Percentiles rank a stretch among this genome's conserved stretches.
Conservation (phyloP, 2,113 vertebrate genomes). For the Bubo blakistoni region DNA sequence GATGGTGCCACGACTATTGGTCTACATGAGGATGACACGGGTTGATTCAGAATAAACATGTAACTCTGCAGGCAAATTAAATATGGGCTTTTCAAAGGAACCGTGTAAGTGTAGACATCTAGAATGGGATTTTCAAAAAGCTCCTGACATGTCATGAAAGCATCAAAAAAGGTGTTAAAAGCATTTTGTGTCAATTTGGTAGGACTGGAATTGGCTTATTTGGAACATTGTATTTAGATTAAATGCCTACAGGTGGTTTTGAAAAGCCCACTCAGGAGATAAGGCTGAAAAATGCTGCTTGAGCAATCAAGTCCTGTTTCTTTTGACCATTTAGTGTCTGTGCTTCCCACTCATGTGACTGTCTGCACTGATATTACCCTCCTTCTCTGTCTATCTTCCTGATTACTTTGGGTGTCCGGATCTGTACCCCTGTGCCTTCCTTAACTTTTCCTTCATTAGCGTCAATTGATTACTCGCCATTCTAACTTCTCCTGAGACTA, state of each 20-base stretch:
- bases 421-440: not conserved
- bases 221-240: not conserved
- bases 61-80: not conserved
- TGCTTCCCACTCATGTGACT: not conserved
- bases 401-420: not conserved
- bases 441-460: slow-evolving; percentile 39
- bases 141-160: not conserved
- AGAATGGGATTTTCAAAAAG: not conserved
- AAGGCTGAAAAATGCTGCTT: not conserved
- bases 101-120: not conserved
- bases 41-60: not conserved
- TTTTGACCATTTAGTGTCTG: not conserved
- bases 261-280: not conserved
- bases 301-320: not conserved
- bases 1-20: not conserved
- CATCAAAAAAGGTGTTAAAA: not conserved
- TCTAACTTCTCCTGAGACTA: slow-evolving; percentile 30
- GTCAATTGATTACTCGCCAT: not conserved
- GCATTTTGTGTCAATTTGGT: not conserved
- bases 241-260: not conserved
- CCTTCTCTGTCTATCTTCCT: not conserved
- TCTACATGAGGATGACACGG: not conserved
- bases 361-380: not conserved
- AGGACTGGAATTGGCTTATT: not conserved
- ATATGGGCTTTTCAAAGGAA: not conserved